Base-by-base conservation (phyloP, 2,888 invertebrate genomes). In the Orchesella flavescens region DNA sequence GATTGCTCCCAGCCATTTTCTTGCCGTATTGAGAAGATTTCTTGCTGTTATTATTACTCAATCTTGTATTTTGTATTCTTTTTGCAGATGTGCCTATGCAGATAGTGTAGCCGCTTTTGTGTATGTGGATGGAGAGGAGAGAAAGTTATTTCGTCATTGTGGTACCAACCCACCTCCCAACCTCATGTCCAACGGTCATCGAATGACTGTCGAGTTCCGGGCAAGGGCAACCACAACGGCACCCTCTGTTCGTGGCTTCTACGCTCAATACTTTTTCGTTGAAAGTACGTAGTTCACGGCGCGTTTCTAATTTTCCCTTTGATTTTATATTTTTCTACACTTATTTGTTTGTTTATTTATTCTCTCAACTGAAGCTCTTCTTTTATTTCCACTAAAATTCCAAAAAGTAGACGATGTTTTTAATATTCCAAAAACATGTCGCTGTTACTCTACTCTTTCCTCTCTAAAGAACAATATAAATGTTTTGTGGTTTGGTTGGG, bases 131-230 rank as follows among this genome's bases (percentile, higher is more conserved):
- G 85, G 86, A 66, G 74, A 57, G 68, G 82, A 95, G 91, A 95
- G 96, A 90, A 94, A 95, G 89, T 94, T 97, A 78, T 96, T 96
- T 89, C 94, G 94, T 21, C 95, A 96, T 90, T 98, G 98, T 90
- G 97, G 96, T 10, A 92, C 92, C 57, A 93, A 94, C 87, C 90
- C 94, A 75, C 97, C 97, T 0, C 94, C 94, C 88, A 96, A 96
- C 83, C 92, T 98, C 86, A 98, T 98, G 97, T 97, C 97, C 84
- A 96, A 94, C 89, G 95, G 96, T 59, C 95, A 95, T 72, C 93
- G 94, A 89, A 92, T 98, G 89, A 93, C 95, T 90, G 91, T 98
- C 71, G 96, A 96, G 90, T 97, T 97, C 90, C 93, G 94, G 84
- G 95, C 96, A 71, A 92, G 93, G 78, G 92, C 93, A 89, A 94